These are phyloP conservation scores for Pelochelys cantorii DNA, from an alignment of 2,797 vertebrate genomes.

Conservation along the genomic window DNA sequence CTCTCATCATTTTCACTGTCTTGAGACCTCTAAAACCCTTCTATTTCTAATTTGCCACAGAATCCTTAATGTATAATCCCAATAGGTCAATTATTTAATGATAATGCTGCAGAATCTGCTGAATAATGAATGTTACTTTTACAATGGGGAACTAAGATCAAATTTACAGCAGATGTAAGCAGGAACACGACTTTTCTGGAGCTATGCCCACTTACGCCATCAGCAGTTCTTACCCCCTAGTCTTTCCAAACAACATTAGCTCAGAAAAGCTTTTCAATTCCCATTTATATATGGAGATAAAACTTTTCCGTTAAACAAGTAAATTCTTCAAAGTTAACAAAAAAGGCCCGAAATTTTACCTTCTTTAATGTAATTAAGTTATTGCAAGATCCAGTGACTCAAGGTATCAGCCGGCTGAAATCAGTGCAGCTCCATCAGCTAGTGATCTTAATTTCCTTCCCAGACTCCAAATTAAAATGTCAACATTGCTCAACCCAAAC, in stretches of 20 bases:
- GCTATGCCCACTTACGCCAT: neutral
- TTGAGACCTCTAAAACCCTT: slow-evolving; percentile 11
- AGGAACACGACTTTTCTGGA: slow-evolving; percentile 37
- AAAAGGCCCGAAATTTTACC: neutral
- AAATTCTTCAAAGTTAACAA: neutral
- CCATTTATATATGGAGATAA: accelerated
- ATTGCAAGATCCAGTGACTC: neutral
- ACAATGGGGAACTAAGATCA: neutral
- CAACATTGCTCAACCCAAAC: neutral
- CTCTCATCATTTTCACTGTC: slow-evolving; percentile 25
- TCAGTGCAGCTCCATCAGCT: accelerated
- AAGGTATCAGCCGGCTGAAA: neutral
- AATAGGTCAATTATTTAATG: slow-evolving; percentile 25
- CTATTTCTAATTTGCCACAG: slow-evolving; percentile 18
- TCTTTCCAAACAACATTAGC: neutral
- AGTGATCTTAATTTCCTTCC: neutral
- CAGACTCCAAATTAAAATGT: neutral
- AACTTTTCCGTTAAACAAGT: neutral
- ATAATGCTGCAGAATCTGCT: slow-evolving; percentile 29
- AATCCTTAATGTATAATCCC: slow-evolving; percentile 7
- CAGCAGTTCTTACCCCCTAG: neutral
- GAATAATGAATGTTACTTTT: neutral
- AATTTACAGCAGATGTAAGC: neutral
- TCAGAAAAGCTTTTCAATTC: neutral
- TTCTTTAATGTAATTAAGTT: neutral